phyloP scores from a whole-genome alignment of 2,888 invertebrate genomes.

The Escarpia spicata region DNA sequence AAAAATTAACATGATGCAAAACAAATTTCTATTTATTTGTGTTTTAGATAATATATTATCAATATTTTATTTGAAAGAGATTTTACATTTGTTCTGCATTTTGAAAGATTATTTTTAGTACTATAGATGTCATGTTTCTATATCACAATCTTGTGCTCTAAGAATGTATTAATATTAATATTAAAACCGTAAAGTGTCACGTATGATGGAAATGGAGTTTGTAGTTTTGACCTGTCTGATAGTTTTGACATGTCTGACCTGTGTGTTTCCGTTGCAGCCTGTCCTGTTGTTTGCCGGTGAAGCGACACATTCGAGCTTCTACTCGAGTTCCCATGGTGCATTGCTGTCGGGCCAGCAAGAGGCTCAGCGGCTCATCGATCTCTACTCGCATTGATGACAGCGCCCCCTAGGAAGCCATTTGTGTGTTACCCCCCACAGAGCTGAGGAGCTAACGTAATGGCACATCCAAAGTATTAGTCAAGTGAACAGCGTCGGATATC shows the following conservation, averaged over 20 bases:
- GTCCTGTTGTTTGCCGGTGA: constrained; percentile 91
- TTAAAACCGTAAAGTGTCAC: too few species aligned
- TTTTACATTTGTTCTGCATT: too few species aligned
- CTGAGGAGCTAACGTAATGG: not conserved
- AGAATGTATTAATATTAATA: not conserved
- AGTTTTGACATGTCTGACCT: not conserved
- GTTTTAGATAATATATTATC: too few species aligned
- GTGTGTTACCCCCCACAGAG: not conserved
- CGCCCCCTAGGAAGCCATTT: not conserved
- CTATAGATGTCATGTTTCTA: too few species aligned
- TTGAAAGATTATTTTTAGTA: too few species aligned
- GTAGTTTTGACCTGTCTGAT: not conserved
- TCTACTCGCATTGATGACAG: constrained; percentile 24
- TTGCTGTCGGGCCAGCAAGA: constrained; percentile 79
- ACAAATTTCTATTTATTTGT: too few species aligned
- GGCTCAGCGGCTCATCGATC: constrained; percentile 55
- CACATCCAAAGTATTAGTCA: not conserved
- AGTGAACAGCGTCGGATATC: not conserved
- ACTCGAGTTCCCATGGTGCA: constrained; percentile 95
- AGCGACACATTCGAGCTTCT: constrained; percentile 92
- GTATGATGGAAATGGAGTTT: too few species aligned
- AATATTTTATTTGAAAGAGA: too few species aligned
- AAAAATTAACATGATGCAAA: too few species aligned
- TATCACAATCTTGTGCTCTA: too few species aligned
- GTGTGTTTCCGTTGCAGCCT: constrained; percentile 71